A percentile compares a stretch with the other conserved stretches of the same genome.
These are phyloP conservation scores for Sebastes schlegelii DNA, from an alignment of 2,113 vertebrate genomes.

Conservation along the genomic window DNA sequence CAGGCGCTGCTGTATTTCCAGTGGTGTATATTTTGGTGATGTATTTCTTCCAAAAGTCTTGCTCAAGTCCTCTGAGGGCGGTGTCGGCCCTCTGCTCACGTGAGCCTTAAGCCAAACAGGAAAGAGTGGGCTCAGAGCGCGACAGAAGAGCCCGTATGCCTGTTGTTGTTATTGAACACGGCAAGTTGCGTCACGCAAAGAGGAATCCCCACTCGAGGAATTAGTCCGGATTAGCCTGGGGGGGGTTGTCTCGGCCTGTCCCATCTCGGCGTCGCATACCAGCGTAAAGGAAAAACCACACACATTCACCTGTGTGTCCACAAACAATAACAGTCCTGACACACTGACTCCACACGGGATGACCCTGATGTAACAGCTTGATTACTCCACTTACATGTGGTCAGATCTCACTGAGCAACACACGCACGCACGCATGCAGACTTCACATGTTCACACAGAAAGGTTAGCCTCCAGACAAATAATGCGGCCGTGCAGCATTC, in stretches of 20 bases:
- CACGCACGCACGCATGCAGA: slow-evolving; percentile 22
- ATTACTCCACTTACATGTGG: slow-evolving; percentile 28
- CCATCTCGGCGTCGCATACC: slow-evolving; percentile 41
- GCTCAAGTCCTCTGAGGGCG: slow-evolving; percentile 25
- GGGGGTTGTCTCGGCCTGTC: slow-evolving; percentile 40
- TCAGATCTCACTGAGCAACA: slow-evolving; percentile 17
- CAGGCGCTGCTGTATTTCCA: slow-evolving; percentile 13
- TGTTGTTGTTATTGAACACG: slow-evolving; percentile 60
- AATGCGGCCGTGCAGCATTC: slow-evolving; percentile 13
- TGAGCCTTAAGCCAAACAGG: slow-evolving; percentile 62
- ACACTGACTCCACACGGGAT: slow-evolving; percentile 39
- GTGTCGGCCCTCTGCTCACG: slow-evolving; percentile 31
- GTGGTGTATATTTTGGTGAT: slow-evolving; percentile 22
- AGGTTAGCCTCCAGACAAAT: background rate
- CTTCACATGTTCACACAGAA: slow-evolving; percentile 2
- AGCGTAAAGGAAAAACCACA: slow-evolving; percentile 45
- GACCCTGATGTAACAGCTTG: slow-evolving; percentile 16
- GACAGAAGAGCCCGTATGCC: slow-evolving; percentile 1
- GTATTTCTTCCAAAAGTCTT: slow-evolving; percentile 10
- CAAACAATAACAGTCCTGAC: slow-evolving; percentile 43
- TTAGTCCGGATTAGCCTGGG: slow-evolving; percentile 43
- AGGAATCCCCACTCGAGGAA: slow-evolving; percentile 48
- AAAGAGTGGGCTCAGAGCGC: slow-evolving; percentile 52
- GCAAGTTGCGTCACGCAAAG: slow-evolving; percentile 56
- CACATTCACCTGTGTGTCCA: slow-evolving; percentile 44